Evolutionary conservation across 1,140 invertebrate genomes (phyloP).

Genomic region (Diorhabda elongata): DNA sequence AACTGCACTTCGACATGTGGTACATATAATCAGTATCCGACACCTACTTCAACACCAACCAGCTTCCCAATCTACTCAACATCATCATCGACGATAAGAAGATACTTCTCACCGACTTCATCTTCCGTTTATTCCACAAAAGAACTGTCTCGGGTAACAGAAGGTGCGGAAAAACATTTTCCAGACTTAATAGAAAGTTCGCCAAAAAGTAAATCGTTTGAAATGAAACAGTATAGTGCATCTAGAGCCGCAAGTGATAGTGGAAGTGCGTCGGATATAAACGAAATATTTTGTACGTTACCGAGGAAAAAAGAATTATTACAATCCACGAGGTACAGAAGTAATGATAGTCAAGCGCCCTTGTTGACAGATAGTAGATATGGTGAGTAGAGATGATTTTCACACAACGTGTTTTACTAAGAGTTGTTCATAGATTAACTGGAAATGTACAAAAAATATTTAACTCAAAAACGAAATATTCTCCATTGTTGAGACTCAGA

Average conservation of each 20-base stretch:
- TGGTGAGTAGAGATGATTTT: conserved; percentile 25
- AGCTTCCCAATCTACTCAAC: conserved; percentile 36
- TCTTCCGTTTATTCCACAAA: conserved; percentile 32
- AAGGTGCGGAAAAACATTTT: conserved; percentile 59
- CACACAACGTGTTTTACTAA: too few relatives aligned
- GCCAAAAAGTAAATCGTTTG: conserved; percentile 36
- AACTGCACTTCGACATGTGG: conserved; percentile 44
- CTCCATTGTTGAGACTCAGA: too few relatives aligned
- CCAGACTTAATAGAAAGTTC: conserved; percentile 65
- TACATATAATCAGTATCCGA: conserved; percentile 40
- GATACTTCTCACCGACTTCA: conserved; percentile 33
- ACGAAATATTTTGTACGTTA: conserved; percentile 57
- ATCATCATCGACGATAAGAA: conserved; percentile 23
- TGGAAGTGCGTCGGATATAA: conserved; percentile 44
- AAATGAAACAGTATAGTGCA: conserved; percentile 25
- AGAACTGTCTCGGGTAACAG: conserved; percentile 51
- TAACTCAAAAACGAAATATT: too few relatives aligned
- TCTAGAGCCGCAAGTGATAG: conserved; percentile 38
- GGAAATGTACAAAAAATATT: too few relatives aligned
- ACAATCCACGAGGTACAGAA: conserved; percentile 50
- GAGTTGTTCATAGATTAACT: too few relatives aligned
- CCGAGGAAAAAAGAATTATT: conserved; percentile 50
- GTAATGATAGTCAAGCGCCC: conserved; percentile 65
- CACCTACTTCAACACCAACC: conserved; percentile 27
- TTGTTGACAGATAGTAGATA: conserved; percentile 54